Percentiles rank a stretch among this genome's conserved stretches.
Evolutionary conservation across 2,888 invertebrate species (phyloP).

Genomic region (Drosophila melanosoma): DNA sequence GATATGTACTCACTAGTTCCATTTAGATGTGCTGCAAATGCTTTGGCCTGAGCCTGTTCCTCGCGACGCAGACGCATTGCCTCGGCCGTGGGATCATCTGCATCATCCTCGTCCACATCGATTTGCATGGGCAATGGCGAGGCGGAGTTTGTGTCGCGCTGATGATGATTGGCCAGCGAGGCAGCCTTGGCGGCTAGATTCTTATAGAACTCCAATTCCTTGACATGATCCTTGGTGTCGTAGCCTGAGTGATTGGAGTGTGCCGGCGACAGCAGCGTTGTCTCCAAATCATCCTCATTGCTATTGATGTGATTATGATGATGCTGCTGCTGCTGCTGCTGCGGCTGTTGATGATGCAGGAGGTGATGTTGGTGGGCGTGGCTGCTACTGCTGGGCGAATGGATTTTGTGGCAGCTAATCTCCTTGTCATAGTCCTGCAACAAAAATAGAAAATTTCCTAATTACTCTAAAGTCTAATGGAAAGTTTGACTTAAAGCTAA

Average conservation of each 20-base stretch:
- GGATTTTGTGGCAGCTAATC: conserved; percentile 81
- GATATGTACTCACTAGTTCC: conserved; percentile 88
- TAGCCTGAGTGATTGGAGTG: conserved; percentile 62
- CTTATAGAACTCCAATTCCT: conserved; percentile 84
- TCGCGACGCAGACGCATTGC: conserved; percentile 55
- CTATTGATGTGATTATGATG: conserved; percentile 47
- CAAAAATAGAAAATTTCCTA: background rate
- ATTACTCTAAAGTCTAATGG: conserved; percentile 19
- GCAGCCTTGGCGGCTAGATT: conserved; percentile 82
- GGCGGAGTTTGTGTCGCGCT: conserved; percentile 51
- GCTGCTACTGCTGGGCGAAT: conserved; percentile 77
- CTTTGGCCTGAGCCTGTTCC: conserved; percentile 84
- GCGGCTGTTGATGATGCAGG: conserved; percentile 38
- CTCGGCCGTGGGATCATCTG: conserved; percentile 57
- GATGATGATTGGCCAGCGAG: conserved; percentile 77
- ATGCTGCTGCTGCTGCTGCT: conserved; percentile 40
- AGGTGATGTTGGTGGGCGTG: conserved; percentile 36
- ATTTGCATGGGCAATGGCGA: conserved; percentile 79
- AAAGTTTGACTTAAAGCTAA: background rate
- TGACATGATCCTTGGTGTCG: conserved; percentile 81
- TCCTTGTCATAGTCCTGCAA: conserved; percentile 84
- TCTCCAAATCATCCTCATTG: conserved; percentile 69
- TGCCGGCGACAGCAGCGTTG: conserved; percentile 65
- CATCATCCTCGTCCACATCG: conserved; percentile 74
- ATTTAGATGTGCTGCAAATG: conserved; percentile 87